Percentiles rank a stretch among this genome's conserved stretches.
Evolutionary conservation across 1,140 invertebrate genomes (phyloP).

Genomic region (Metaphire vulgaris): DNA sequence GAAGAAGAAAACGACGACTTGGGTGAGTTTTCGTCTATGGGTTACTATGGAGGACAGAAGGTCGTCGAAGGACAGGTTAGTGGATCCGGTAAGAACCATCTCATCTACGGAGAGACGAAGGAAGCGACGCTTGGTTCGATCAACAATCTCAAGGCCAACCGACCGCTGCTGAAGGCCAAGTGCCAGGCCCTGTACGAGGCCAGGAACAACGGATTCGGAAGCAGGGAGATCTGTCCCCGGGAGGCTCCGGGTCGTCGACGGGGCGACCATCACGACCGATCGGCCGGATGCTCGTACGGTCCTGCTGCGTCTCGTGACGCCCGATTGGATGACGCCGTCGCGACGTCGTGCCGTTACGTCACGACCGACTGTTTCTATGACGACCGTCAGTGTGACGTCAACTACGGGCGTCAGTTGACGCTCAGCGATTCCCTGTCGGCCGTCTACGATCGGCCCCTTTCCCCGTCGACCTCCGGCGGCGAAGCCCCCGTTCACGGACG

Average conservation of each 20-base stretch:
- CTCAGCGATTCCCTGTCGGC: neutral
- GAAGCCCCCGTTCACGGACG: too few species aligned
- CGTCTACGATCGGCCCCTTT: neutral
- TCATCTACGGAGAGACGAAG: neutral
- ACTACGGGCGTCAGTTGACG: neutral
- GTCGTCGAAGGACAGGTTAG: neutral
- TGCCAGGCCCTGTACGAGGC: neutral
- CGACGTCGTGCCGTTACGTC: neutral
- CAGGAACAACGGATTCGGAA: neutral
- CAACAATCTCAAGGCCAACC: neutral
- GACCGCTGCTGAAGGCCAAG: neutral
- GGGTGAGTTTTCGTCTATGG: neutral
- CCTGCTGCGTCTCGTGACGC: neutral
- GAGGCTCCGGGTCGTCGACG: neutral
- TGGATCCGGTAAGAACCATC: neutral
- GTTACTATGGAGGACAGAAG: neutral
- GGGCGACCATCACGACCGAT: neutral
- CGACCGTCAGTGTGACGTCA: neutral
- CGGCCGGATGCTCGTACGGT: neutral
- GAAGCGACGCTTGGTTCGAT: neutral
- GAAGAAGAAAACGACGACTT: neutral
- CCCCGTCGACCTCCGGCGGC: too few species aligned
- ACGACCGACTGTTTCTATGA: neutral
- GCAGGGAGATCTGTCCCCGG: neutral
- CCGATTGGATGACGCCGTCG: neutral